A percentile compares a stretch with the other conserved stretches of the same genome.
Conservation (phyloP, 2,888 invertebrate genomes). For the Ligdia adustata region DNA sequence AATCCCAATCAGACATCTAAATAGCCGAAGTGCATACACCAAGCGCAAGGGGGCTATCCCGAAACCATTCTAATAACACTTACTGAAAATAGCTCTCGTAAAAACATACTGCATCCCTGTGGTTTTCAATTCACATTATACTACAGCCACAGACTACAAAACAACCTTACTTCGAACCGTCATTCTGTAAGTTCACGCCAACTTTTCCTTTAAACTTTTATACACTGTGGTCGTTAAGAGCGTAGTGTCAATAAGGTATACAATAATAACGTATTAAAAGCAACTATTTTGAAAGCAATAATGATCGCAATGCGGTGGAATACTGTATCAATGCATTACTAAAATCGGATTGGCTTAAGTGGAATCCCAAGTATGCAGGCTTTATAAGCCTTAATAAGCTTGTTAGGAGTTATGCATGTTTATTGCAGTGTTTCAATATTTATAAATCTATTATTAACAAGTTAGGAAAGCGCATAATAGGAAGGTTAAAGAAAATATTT, state of each 20-base stretch:
- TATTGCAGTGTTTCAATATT: no score
- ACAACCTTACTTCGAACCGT: not conserved
- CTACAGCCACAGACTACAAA: conserved; percentile 14
- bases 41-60: conserved; percentile 47
- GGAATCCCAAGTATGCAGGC: no score
- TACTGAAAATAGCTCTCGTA: conserved; percentile 60
- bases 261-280: conserved; percentile 63
- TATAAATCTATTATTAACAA: no score
- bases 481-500: no score
- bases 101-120: conserved; percentile 68
- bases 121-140: conserved; percentile 50
- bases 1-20: conserved; percentile 27
- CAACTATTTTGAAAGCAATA: conserved; percentile 58
- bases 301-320: conserved; percentile 53
- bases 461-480: no score
- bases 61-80: conserved; percentile 66
- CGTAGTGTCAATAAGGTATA: conserved; percentile 50
- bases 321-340: not conserved
- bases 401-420: no score
- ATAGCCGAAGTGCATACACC: conserved; percentile 52
- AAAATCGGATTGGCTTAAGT: not conserved
- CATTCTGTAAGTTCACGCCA: not conserved
- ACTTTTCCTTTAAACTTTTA: not conserved
- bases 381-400: no score
- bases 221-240: conserved; percentile 27